Base-by-base conservation (phyloP, 2,113 vertebrate species). In the Tenrec ecaudatus region DNA sequence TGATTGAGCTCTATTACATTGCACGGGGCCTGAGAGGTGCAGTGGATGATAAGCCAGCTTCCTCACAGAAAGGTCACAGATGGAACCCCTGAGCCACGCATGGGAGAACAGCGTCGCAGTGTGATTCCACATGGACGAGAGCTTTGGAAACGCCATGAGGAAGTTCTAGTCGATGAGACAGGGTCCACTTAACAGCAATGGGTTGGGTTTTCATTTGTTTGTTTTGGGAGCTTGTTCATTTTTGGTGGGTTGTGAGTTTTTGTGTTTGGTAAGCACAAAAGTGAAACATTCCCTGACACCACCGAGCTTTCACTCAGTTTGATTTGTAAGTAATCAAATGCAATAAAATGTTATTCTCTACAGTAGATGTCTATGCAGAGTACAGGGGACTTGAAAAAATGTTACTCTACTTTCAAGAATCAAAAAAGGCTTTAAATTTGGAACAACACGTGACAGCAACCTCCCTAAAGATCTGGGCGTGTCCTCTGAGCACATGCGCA, bases 281-380 rank as follows among this genome's bases (percentile, higher is more conserved):
- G 43, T 58, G 20, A 66, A 85, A 86, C 19, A 77, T 27, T 77
- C 29, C n/a, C 33, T 36, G 68, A 29, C 11, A 31, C 31, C n/a
- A 58, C 88, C 81, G 27, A 33, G 31, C 25, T 78, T 85, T 88
- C 40, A 88, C 78, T 68, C 36, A 69, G 47, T 15, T 53, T 76
- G 15, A 93, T 85, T 90, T 88, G 29, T 81, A 88, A 94, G 60
- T 73, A 84, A 62, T 11, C 47, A 89, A 86, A n/a, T 75, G 60
- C 64, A 84, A 62, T 11, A 33, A 89, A 86, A n/a, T 75, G 4
- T 64, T 40, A 47, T 9, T 83, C 82, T 94, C 31, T 31, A 69
- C 3, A 86, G 53, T 1, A 68, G 69, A 78, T 22, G 82, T 31
- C 33, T 25, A 43, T 29, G 10, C 19, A 38, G 23, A 33, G 3